Conservation (phyloP, 1,140 invertebrate species). For the Nilaparvata lugens region DNA sequence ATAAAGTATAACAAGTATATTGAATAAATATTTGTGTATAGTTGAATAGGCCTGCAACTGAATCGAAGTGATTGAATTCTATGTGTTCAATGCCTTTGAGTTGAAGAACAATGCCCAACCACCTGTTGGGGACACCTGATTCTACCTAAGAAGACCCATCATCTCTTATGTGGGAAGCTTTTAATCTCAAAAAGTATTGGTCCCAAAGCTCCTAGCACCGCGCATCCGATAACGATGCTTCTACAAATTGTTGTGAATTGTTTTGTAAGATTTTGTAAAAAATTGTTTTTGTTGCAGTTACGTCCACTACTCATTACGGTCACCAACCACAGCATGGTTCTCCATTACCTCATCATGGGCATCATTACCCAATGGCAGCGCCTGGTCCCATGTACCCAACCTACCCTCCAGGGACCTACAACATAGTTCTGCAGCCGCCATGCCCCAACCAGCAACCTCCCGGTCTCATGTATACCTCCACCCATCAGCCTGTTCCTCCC, state of each 20-base stretch:
- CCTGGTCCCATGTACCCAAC: neutral
- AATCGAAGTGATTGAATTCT: too few relatives aligned
- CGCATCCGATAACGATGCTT: neutral
- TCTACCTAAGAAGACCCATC: too few relatives aligned
- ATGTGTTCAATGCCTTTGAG: too few relatives aligned
- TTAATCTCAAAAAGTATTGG: too few relatives aligned
- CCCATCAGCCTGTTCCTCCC: neutral
- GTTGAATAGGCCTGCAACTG: too few relatives aligned
- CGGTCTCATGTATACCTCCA: neutral
- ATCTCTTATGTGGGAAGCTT: too few relatives aligned
- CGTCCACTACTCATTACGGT: neutral
- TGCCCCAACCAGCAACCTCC: neutral
- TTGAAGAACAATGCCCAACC: too few relatives aligned
- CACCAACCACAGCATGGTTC: neutral
- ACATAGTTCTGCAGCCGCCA: neutral
- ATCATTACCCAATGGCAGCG: neutral
- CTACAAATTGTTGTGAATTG: neutral
- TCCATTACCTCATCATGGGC: neutral
- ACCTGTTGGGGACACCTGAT: too few relatives aligned
- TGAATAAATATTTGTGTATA: too few relatives aligned
- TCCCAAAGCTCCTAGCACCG: too few relatives aligned
- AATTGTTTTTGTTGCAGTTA: neutral
- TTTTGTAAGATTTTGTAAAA: neutral
- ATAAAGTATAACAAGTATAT: too few relatives aligned
- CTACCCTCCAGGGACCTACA: neutral